Base-by-base conservation (phyloP, 2,113 vertebrate genomes). In the Mobula hypostoma region DNA sequence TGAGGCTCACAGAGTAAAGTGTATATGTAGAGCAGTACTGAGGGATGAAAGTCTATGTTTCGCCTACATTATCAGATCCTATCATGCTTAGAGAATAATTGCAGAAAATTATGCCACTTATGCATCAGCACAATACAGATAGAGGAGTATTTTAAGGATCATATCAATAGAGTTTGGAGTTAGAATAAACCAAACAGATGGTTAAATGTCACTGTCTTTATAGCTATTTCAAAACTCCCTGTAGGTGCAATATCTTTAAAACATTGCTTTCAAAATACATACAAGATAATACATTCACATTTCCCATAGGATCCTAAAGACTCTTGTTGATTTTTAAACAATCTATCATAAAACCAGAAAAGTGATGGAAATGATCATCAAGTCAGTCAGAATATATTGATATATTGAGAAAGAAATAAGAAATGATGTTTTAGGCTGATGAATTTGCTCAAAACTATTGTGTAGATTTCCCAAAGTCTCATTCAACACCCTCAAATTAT, bases 211-310 rank as follows among this genome's bases (percentile, higher is more conserved):
- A 12, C 24, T 61, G 48, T 24, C 48, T 48, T 85, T 85, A 58
- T 24, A 85, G 58, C 58, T 85, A 85, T 85, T 48, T 21, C 27
- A 85, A 85, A 58, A 85, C 82, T 85, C 82, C 82, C 82, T 61
- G 24, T 85, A 85, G 82, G 27, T 1, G 24, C 56, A 85, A 27
- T 21, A 85, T 85, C 82, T 85, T 85, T 85, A 85, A 85, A 83
- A 83, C 21, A 56, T 24, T 7, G 58, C 58, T 87, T 87, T 61
- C 24, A 61, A 87, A 88, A 88, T 88, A 63, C 58, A 58, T 63
- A 88, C 85, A 88, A 61, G 85, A 88, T 88, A 88, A 63, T 88
- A 27, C 85, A 88, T 15, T 88, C 58, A 88, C 58, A 61, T 88
- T 14, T 83, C 80, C 80, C 80, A 83, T 24, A 24, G 80, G 40